phyloP scores from a whole-genome alignment of 30 jellyfish, hydroid and myxozoan genomes.

The Cassiopea xamachana region DNA sequence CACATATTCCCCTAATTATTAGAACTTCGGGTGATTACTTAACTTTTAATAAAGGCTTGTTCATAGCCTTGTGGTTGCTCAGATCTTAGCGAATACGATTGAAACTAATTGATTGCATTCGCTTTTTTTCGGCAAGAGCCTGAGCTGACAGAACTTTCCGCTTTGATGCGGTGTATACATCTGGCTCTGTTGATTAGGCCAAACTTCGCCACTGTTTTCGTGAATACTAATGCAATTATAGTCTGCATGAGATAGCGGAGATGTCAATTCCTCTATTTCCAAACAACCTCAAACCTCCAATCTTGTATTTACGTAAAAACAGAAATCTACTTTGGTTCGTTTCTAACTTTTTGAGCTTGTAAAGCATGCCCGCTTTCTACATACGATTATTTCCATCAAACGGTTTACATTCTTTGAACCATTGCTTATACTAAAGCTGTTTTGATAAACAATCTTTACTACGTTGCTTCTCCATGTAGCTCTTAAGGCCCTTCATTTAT shows the following conservation, averaged over 20 bases:
- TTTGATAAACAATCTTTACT: not conserved
- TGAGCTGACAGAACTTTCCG: constrained; percentile 46
- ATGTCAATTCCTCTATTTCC: constrained; percentile 23
- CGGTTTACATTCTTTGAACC: not conserved
- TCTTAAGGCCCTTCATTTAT: not conserved
- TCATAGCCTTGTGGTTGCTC: constrained; percentile 74
- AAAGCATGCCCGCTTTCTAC: not conserved
- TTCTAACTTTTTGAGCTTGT: constrained; percentile 11
- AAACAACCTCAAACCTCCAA: constrained; percentile 20
- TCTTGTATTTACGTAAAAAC: not conserved
- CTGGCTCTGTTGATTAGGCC: constrained; percentile 40
- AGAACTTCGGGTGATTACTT: not conserved
- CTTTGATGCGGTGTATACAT: constrained; percentile 74
- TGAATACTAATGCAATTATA: constrained; percentile 34
- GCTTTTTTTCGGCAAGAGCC: constrained; percentile 45
- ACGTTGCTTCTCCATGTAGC: not conserved
- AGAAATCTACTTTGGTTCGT: not conserved
- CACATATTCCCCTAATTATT: not conserved
- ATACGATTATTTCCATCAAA: not conserved
- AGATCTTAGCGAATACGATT: constrained; percentile 78
- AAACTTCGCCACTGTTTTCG: constrained; percentile 28
- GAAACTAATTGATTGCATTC: constrained; percentile 38
- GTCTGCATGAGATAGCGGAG: constrained; percentile 24
- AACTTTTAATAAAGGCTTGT: constrained; percentile 53
- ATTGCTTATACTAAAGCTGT: not conserved